Conservation (phyloP, 1,140 invertebrate genomes). For the Mycetomoellerius zeteki region DNA sequence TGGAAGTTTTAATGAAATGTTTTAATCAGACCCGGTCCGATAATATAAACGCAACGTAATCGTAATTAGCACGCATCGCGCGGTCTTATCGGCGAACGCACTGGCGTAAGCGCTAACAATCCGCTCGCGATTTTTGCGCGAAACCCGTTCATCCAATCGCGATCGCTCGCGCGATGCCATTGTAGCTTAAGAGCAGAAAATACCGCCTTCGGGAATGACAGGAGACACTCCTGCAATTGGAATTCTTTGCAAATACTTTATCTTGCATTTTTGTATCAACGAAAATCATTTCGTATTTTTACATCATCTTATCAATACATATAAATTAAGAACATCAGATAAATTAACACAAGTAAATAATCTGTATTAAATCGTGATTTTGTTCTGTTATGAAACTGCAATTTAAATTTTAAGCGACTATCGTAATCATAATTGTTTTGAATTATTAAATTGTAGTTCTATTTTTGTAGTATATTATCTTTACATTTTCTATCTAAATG, state of each 20-base stretch:
- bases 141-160: neutral
- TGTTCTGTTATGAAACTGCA: neutral
- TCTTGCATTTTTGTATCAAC: neutral
- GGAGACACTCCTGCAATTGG: neutral
- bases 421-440: neutral
- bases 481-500: neutral
- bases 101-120: constrained; percentile 23
- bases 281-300: neutral
- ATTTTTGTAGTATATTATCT: neutral
- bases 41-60: constrained; percentile 64
- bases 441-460: constrained; percentile 1
- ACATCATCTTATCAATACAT: neutral
- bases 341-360: constrained; percentile 1
- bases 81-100: constrained; percentile 41
- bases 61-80: constrained; percentile 61
- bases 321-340: neutral
- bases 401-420: neutral
- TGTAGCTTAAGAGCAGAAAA: neutral
- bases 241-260: neutral
- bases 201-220: neutral
- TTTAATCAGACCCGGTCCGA: constrained; percentile 53
- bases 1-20: constrained; percentile 60
- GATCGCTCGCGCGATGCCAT: constrained; percentile 4
- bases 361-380: neutral
- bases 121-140: constrained; percentile 8